phyloP scores from a whole-genome alignment of 2,113 vertebrate genomes.

The Xiphophorus couchianus region DNA sequence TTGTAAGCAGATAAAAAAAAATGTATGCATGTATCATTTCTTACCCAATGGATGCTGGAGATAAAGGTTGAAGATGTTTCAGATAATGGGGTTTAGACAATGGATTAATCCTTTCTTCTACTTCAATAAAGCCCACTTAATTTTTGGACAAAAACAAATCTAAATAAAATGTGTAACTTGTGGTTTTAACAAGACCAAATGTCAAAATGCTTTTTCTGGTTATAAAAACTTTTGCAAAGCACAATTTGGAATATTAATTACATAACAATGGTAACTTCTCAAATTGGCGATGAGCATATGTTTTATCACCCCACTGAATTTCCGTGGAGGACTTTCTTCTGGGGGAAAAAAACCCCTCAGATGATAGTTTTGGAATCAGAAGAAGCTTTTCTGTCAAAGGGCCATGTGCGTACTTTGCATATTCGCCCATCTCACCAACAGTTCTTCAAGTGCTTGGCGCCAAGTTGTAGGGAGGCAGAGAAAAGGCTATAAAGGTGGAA shows the following conservation, averaged over 20 bases:
- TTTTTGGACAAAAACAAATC: not conserved
- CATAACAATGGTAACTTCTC: not conserved
- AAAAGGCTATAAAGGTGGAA: not conserved
- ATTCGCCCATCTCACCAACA: not conserved
- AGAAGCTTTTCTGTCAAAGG: not conserved
- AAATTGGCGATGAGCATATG: no score
- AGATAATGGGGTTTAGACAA: not conserved
- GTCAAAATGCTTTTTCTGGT: not conserved
- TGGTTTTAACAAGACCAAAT: not conserved
- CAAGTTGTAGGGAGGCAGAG: slow-evolving; percentile 4
- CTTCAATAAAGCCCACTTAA: not conserved
- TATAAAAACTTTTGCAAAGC: not conserved
- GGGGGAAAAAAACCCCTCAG: not conserved
- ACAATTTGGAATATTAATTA: not conserved
- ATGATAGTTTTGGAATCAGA: not conserved
- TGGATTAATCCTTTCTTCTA: not conserved
- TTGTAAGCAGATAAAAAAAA: no score
- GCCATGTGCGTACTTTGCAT: not conserved
- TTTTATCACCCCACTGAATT: no score
- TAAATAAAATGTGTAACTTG: not conserved
- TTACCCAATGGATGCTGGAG: no score
- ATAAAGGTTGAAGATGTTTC: no score
- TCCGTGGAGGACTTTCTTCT: not conserved
- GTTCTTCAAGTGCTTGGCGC: not conserved
- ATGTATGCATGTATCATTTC: no score